phyloP scores from a whole-genome alignment of 2,888 invertebrate species.

The Entomobrya multifasciata region DNA sequence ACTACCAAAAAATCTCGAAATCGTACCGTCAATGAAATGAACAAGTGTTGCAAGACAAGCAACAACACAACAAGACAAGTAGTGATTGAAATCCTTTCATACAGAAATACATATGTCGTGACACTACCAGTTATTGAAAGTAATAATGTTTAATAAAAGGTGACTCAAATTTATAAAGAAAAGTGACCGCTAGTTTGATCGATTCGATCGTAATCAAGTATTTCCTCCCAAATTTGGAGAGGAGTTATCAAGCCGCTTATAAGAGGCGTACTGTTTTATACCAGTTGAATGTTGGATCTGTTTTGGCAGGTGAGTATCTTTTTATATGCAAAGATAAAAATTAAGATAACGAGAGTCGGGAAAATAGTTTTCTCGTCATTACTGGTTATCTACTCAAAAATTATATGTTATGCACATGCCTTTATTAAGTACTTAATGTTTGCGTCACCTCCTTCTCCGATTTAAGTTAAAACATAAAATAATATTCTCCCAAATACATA shows the following conservation, averaged over 20 bases:
- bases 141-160: conserved; percentile 41
- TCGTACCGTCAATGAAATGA: conserved; percentile 25
- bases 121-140: conserved; percentile 32
- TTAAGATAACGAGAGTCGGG: conserved; percentile 1
- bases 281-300: conserved; percentile 70
- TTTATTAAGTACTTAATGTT: background rate
- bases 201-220: conserved; percentile 39
- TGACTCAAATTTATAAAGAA: conserved; percentile 26
- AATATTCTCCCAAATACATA: no score
- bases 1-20: conserved; percentile 11
- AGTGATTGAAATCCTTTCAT: conserved; percentile 12
- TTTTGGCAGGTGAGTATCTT: conserved; percentile 67
- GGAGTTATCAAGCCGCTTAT: background rate
- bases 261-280: conserved; percentile 1
- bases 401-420: background rate
- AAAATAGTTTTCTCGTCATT: background rate
- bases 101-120: background rate
- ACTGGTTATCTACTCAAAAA: background rate
- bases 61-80: conserved; percentile 21
- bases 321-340: background rate
- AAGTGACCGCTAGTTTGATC: conserved; percentile 38
- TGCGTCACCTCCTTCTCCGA: background rate
- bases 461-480: background rate
- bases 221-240: conserved; percentile 64
- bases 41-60: conserved; percentile 27